A percentile compares a stretch with the other conserved stretches of the same genome.
Conservation (phyloP, 2,797 vertebrate genomes). For the Cirrhinus molitorella region DNA sequence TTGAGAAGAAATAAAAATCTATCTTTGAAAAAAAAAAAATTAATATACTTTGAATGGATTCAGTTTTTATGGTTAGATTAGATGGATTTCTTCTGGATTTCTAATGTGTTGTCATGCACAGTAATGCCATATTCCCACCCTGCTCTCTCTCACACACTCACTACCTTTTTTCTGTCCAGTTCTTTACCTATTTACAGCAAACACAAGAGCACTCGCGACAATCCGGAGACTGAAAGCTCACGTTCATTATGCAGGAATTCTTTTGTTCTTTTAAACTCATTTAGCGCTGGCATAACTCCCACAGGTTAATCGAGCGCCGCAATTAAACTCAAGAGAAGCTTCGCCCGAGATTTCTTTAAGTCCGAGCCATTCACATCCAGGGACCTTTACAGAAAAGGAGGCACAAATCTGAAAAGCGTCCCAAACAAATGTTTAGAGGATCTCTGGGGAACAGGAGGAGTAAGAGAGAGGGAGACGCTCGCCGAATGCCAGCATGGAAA, state of each 20-base stretch:
- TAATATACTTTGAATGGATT: too few species aligned
- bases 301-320: slow-evolving; percentile 70
- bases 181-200: slow-evolving; percentile 61
- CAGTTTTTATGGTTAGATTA: too few species aligned
- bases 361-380: slow-evolving; percentile 66
- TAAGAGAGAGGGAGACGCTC: slow-evolving; percentile 42
- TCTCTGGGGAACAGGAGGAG: slow-evolving; percentile 59
- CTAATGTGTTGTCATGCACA: neutral
- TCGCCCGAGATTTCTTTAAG: slow-evolving; percentile 64
- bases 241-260: slow-evolving; percentile 77
- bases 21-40: too few species aligned
- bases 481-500: slow-evolving; percentile 24
- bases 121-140: neutral
- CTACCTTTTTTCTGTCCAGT: slow-evolving; percentile 21
- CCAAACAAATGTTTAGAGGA: slow-evolving; percentile 72
- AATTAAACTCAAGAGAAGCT: slow-evolving; percentile 78
- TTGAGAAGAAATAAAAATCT: too few species aligned
- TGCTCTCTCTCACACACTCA: slow-evolving; percentile 19
- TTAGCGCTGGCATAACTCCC: slow-evolving; percentile 77
- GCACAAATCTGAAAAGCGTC: slow-evolving; percentile 82
- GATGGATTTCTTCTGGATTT: neutral
- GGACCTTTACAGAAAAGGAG: slow-evolving; percentile 71
- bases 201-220: slow-evolving; percentile 54
- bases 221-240: slow-evolving; percentile 59
- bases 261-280: slow-evolving; percentile 76